These are phyloP conservation scores for Oxyruncus cristatus DNA, from an alignment of 2,113 vertebrate genomes.

Conservation along the genomic window DNA sequence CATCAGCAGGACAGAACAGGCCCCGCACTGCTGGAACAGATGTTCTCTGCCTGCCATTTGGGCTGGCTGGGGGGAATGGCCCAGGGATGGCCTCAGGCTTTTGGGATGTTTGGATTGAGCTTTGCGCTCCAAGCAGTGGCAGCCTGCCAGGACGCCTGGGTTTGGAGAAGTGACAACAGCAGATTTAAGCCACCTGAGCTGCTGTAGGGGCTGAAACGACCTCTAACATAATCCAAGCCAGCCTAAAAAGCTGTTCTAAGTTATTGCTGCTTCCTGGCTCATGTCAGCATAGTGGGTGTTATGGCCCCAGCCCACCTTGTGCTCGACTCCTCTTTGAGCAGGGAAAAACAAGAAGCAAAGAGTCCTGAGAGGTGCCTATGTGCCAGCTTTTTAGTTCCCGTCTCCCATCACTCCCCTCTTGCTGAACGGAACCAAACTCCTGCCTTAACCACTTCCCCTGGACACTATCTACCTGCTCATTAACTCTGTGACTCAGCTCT, in stretches of 20 bases:
- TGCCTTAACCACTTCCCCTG: neutral
- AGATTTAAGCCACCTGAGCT: slow-evolving; percentile 56
- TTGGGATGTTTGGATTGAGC: neutral
- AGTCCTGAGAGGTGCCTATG: neutral
- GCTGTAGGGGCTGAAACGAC: neutral
- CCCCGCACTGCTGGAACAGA: rapidly evolving
- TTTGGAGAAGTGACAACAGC: slow-evolving; percentile 7
- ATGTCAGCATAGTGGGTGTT: neutral
- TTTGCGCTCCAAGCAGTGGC: neutral
- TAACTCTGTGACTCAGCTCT: neutral
- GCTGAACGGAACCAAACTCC: neutral
- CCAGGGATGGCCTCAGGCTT: neutral
- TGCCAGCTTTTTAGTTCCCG: neutral
- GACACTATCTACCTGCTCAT: neutral
- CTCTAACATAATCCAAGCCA: slow-evolving; percentile 14
- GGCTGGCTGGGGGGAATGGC: neutral
- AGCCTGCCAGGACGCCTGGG: neutral
- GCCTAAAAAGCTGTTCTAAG: neutral
- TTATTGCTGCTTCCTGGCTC: slow-evolving; percentile 24
- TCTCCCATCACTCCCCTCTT: neutral
- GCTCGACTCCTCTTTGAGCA: neutral
- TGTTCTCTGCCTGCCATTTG: neutral
- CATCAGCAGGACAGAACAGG: neutral
- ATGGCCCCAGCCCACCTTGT: neutral
- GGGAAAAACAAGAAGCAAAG: neutral